Conservation (phyloP, 2,113 vertebrate genomes). For the Pomatorhinus ruficollis region DNA sequence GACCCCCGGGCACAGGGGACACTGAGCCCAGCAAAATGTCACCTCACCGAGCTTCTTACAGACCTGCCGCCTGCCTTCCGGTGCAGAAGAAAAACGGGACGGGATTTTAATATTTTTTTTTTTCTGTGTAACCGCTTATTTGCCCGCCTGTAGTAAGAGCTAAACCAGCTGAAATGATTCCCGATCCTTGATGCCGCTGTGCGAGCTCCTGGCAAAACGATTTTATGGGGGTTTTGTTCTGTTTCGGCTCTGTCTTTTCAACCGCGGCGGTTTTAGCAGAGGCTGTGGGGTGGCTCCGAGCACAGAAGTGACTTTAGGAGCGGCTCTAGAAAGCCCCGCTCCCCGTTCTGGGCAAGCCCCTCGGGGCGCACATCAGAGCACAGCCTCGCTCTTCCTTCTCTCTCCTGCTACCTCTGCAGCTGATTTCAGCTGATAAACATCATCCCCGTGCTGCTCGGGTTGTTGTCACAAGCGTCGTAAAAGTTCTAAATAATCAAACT, state of each 20-base stretch:
- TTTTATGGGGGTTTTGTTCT: rapidly evolving
- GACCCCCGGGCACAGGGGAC: neutral
- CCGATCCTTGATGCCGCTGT: rapidly evolving
- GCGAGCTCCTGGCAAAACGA: neutral
- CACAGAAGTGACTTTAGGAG: neutral
- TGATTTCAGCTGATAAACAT: neutral
- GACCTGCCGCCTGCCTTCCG: neutral
- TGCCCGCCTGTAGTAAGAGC: neutral
- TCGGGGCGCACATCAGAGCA: neutral
- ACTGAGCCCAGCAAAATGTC: neutral
- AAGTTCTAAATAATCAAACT: neutral
- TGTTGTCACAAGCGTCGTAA: neutral
- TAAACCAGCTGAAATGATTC: neutral
- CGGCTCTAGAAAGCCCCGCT: neutral
- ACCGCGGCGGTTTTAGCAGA: neutral
- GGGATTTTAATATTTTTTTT: neutral
- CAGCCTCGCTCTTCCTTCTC: neutral
- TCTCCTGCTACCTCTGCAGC: neutral
- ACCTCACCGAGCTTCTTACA: rapidly evolving
- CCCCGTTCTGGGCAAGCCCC: neutral
- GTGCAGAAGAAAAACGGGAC: neutral
- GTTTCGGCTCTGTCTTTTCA: neutral
- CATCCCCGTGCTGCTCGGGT: neutral
- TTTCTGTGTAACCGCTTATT: neutral
- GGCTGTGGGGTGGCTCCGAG: neutral